Base-by-base conservation (phyloP, 2,113 vertebrate species). In the Zeus faber region DNA sequence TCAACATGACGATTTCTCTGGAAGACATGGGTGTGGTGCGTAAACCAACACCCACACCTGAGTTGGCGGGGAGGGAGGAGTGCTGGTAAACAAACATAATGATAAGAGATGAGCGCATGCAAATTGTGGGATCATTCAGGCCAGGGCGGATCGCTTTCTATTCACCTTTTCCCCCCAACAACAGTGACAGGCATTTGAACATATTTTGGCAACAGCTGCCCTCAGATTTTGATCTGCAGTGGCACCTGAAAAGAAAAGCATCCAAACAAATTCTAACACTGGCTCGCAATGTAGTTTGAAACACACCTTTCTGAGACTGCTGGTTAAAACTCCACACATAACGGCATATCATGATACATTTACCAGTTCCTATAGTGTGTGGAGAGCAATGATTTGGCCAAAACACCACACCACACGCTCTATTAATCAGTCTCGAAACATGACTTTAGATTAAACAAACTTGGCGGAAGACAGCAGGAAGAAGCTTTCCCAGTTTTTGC, bases 31-130 rank as follows among this genome's bases (percentile, higher is more conserved):
- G 74, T 59, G 81, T 69, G 73, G 55, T 1, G 0, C 21, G 64
- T 69, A 71, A 79, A 75, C 40, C 53, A 46, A 75, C 66, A 67
- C 78, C 65, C 16, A 22, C 16, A 53, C 52, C 71, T 49, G 16
- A 3, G 41, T 22, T 21, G 41, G 17, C 6, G 22, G 49, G 9
- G 2, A 43, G 55, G 8, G 20, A 49, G 8, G 25, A n/a, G 25
- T 50, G 16, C 44, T 37, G 1, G 25, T 47, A 17, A 57, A 33
- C 52, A 57, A 51, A n/a, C 54, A 66, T 45, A 53, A 62, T 44
- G 41, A 52, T 4, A 11, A 20, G n/a, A 51, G 58, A 13, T 24
- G 4, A 22, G 18, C 9, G 54, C 5, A 56, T 58, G 35, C 40
- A 70, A 17, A 72, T 46, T n/a, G n/a, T n/a, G n/a, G n/a, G n/a